A percentile compares a stretch with the other conserved stretches of the same genome.
phyloP scores from a whole-genome alignment of 2,888 invertebrate genomes.

The Glyphotaelius pellucidus region DNA sequence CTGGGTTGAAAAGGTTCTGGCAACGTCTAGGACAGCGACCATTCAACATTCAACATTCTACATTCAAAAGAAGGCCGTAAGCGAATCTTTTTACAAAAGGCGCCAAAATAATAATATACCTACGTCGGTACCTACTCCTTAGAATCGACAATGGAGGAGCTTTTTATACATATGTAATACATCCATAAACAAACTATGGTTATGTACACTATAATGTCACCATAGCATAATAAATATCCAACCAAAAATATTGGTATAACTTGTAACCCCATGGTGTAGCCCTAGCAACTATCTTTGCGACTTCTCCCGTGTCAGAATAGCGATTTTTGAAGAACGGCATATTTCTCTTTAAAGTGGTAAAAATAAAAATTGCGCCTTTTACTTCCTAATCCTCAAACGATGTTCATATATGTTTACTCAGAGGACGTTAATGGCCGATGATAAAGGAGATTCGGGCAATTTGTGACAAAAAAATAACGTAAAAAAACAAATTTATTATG shows the following conservation, averaged over 20 bases:
- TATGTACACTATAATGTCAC: not conserved
- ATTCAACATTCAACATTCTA: constrained; percentile 28
- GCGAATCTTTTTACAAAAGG: constrained; percentile 54
- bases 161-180: not conserved
- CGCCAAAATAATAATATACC: constrained; percentile 40
- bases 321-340: not conserved
- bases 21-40: constrained; percentile 40
- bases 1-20: constrained; percentile 51
- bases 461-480: not conserved
- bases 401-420: not conserved
- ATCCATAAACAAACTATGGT: not conserved
- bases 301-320: not conserved
- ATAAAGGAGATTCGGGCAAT: not conserved
- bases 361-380: not conserved
- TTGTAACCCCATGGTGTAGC: not conserved
- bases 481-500: not conserved
- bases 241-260: not conserved
- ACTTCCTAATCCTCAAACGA: not conserved
- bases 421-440: not conserved
- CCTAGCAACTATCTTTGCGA: not conserved
- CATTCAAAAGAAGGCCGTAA: constrained; percentile 45
- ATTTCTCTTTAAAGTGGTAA: not conserved
- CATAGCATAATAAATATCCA: not conserved
- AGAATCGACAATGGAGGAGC: constrained; percentile 29
- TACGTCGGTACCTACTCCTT: constrained; percentile 26